phyloP scores from a whole-genome alignment of 2,888 invertebrate species.

The Nebria brevicollis region DNA sequence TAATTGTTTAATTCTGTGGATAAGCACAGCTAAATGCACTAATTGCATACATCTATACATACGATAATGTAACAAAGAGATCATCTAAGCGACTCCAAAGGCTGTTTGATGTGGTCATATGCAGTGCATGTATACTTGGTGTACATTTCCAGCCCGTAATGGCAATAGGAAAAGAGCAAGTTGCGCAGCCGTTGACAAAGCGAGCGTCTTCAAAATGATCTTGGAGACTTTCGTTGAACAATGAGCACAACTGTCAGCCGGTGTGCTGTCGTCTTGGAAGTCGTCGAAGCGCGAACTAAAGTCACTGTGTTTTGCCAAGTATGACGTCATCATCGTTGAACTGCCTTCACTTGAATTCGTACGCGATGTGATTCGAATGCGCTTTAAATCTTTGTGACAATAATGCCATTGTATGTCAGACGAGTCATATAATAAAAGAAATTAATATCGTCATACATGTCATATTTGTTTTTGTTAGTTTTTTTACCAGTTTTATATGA shows the following conservation, averaged over 20 bases:
- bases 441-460: neutral
- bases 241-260: constrained; percentile 8
- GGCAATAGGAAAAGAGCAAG: neutral
- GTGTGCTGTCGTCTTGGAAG: constrained; percentile 6
- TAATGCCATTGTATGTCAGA: neutral
- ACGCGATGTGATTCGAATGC: constrained; percentile 15
- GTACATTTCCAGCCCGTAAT: neutral
- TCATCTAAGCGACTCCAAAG: neutral
- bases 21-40: neutral
- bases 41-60: neutral
- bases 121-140: neutral
- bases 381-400: constrained; percentile 9
- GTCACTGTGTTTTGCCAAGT: constrained; percentile 15
- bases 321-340: neutral
- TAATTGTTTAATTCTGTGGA: neutral
- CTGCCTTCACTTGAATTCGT: neutral
- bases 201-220: constrained; percentile 3
- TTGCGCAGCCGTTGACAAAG: neutral
- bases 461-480: neutral
- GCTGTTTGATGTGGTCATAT: neutral
- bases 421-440: neutral
- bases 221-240: constrained; percentile 9
- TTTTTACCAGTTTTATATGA: neutral
- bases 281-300: constrained; percentile 14
- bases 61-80: neutral